A percentile compares a stretch with the other conserved stretches of the same genome.
These are phyloP conservation scores for Sinocyclocheilus rhinocerous DNA, from an alignment of 2,113 vertebrate species.

Conservation along the genomic window DNA sequence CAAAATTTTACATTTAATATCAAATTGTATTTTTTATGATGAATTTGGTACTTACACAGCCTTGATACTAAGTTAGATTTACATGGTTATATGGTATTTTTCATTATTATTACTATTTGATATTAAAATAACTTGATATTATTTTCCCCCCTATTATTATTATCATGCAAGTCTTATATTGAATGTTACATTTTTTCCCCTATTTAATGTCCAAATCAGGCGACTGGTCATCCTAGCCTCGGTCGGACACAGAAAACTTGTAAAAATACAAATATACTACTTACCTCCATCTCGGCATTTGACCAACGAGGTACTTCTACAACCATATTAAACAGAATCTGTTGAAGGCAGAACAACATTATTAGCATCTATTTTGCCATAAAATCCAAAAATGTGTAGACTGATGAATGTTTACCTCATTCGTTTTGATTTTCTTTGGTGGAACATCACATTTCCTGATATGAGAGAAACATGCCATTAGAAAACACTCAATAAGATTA, in stretches of 20 bases:
- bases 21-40: no score
- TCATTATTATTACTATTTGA: no score
- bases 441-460: conserved; percentile 68
- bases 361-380: conserved; percentile 6
- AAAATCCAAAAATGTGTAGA: background rate
- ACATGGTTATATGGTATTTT: no score
- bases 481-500: no score
- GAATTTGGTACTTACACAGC: no score
- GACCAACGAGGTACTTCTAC: conserved; percentile 97
- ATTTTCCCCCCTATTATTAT: background rate
- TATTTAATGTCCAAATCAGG: background rate
- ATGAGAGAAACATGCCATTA: no score
- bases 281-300: conserved; percentile 98
- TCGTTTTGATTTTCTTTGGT: conserved; percentile 70
- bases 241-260: background rate
- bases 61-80: no score
- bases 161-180: background rate
- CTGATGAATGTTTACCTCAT: conserved; percentile 63
- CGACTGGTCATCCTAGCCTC: background rate
- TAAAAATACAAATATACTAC: background rate
- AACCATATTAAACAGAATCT: conserved; percentile 92
- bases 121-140: no score
- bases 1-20: no score
- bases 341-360: conserved; percentile 42
- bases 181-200: background rate